phyloP scores from a whole-genome alignment of 2,797 vertebrate genomes.

The Vultur gryphus region DNA sequence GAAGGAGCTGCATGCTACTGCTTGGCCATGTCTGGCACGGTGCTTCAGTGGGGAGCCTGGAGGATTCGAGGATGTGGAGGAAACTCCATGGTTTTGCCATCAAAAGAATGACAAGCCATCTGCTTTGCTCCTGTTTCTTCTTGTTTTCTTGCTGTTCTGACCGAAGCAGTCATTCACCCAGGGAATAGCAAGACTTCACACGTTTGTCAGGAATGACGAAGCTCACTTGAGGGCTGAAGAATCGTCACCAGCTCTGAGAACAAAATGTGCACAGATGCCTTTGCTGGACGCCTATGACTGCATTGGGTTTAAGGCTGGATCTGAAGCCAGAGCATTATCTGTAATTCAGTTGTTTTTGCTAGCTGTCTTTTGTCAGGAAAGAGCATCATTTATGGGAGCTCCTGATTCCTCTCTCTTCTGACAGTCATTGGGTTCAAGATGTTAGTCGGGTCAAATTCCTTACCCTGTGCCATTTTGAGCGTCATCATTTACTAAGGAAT shows the following conservation, averaged over 20 bases:
- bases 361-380: neutral
- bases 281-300: neutral
- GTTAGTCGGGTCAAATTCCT: neutral
- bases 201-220: neutral
- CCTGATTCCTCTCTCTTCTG: neutral
- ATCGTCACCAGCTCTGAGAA: neutral
- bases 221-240: neutral
- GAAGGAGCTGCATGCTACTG: neutral
- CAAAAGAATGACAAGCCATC: neutral
- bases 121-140: neutral
- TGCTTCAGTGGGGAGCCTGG: neutral
- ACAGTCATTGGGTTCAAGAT: neutral
- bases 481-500: neutral
- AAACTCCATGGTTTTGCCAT: neutral
- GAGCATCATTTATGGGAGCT: neutral
- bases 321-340: neutral
- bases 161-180: neutral
- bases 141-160: neutral
- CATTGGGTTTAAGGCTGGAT: neutral
- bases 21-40: fast-evolving
- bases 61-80: neutral
- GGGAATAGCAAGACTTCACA: neutral
- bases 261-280: neutral
- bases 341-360: neutral
- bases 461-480: neutral